Conservation (phyloP, 2,888 invertebrate species). For the Anaspis maculata region DNA sequence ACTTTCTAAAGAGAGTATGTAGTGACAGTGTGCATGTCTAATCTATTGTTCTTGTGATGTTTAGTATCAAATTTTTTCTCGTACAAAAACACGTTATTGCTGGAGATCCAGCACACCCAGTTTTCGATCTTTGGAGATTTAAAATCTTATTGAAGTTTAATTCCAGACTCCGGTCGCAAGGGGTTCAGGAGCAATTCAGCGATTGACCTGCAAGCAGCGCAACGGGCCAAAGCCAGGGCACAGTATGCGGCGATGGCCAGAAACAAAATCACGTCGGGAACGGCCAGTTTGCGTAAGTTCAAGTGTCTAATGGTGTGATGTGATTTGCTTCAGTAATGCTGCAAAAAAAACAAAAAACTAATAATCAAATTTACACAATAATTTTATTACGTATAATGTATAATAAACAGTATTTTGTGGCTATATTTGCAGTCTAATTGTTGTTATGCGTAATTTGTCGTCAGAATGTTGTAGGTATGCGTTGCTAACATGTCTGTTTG, state of each 20-base stretch:
- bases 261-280: slow-evolving; percentile 59
- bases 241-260: slow-evolving; percentile 75
- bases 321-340: too few species aligned
- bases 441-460: not conserved
- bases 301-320: too few species aligned
- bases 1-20: slow-evolving; percentile 40
- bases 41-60: too few species aligned
- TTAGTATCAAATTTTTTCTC: too few species aligned
- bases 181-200: slow-evolving; percentile 84
- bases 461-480: slow-evolving; percentile 1
- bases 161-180: slow-evolving; percentile 34
- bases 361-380: slow-evolving; percentile 18
- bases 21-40: slow-evolving; percentile 4
- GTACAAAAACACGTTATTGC: too few species aligned
- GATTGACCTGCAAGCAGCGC: slow-evolving; percentile 86
- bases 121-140: not conserved
- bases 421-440: slow-evolving; percentile 1
- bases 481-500: slow-evolving; percentile 18
- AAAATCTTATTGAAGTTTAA: too few species aligned
- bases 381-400: slow-evolving; percentile 5
- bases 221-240: slow-evolving; percentile 75
- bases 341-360: too few species aligned
- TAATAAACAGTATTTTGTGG: too few species aligned
- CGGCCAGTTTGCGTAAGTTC: slow-evolving; percentile 66
- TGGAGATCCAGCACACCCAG: too few species aligned